Conservation (phyloP, 2,888 invertebrate species). For the Empis livida region DNA sequence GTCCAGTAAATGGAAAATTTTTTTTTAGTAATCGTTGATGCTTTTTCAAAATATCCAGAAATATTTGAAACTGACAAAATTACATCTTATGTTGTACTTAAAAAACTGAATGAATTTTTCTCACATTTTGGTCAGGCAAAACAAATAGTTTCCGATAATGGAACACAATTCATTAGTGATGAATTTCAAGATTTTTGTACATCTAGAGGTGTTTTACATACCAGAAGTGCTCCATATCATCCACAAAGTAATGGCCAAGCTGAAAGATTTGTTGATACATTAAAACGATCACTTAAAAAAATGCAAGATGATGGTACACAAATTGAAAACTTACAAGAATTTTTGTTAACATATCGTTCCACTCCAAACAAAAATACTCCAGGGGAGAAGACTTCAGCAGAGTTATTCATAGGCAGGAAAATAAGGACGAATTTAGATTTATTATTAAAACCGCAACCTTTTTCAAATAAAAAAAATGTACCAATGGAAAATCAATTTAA, state of each 20-base stretch:
- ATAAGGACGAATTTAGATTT: neutral
- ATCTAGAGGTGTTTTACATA: slow-evolving; percentile 10
- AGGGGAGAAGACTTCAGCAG: slow-evolving; percentile 3
- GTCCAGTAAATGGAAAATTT: slow-evolving; percentile 16
- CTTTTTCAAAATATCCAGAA: slow-evolving; percentile 10
- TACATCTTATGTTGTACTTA: neutral
- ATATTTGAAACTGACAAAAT: neutral
- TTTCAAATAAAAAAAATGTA: neutral
- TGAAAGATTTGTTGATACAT: slow-evolving; percentile 15
- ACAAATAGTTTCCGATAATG: slow-evolving; percentile 13
- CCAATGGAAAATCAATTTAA: slow-evolving; percentile 2
- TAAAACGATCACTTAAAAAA: slow-evolving; percentile 10
- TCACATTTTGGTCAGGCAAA: slow-evolving; percentile 9
- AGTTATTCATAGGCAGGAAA: slow-evolving; percentile 4
- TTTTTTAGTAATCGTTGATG: slow-evolving; percentile 8
- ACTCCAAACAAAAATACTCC: neutral
- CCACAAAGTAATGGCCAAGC: slow-evolving; percentile 16
- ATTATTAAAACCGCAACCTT: neutral
- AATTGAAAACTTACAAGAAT: too few relatives aligned
- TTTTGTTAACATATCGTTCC: too few relatives aligned
- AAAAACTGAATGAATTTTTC: neutral
- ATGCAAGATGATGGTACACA: neutral
- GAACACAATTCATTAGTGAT: slow-evolving; percentile 6
- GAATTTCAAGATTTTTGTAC: slow-evolving; percentile 11
- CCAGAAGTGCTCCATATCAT: slow-evolving; percentile 13